Conservation (phyloP, 2,797 vertebrate species). For the Gallinago solitaria region DNA sequence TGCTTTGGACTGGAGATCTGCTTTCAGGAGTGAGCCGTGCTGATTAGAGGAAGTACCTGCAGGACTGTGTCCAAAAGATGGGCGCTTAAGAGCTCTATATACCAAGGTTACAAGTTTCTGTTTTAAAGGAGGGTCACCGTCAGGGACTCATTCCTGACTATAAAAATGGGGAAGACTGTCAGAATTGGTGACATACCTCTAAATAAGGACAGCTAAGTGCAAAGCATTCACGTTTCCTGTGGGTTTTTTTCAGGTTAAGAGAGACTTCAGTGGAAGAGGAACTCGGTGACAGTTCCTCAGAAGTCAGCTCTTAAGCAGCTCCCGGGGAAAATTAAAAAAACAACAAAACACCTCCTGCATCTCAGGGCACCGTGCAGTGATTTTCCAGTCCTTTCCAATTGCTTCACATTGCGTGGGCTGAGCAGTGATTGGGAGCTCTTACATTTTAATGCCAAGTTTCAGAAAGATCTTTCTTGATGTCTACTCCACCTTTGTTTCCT, state of each 20-base stretch:
- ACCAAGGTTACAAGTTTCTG: neutral
- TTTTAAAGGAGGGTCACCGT: neutral
- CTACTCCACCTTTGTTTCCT: conserved; percentile 57
- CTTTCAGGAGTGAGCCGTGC: neutral
- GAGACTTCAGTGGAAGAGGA: neutral
- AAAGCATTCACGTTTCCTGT: neutral
- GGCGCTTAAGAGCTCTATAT: neutral
- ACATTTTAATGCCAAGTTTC: conserved; percentile 39
- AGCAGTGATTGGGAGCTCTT: conserved; percentile 13
- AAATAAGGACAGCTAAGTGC: neutral
- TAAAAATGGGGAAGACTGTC: neutral
- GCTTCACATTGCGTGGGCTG: conserved; percentile 43
- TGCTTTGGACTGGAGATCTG: neutral
- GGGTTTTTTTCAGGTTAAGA: neutral
- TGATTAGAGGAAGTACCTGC: neutral
- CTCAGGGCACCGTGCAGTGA: neutral
- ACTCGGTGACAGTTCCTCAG: neutral
- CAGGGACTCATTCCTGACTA: neutral
- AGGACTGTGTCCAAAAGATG: neutral
- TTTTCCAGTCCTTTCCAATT: conserved; percentile 49
- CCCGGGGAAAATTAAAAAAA: neutral
- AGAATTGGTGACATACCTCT: neutral
- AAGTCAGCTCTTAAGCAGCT: neutral
- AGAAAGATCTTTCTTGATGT: conserved; percentile 44
- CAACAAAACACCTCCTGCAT: neutral